phyloP scores from a whole-genome alignment of 1,140 invertebrate species.

The Cherax quadricarinatus region DNA sequence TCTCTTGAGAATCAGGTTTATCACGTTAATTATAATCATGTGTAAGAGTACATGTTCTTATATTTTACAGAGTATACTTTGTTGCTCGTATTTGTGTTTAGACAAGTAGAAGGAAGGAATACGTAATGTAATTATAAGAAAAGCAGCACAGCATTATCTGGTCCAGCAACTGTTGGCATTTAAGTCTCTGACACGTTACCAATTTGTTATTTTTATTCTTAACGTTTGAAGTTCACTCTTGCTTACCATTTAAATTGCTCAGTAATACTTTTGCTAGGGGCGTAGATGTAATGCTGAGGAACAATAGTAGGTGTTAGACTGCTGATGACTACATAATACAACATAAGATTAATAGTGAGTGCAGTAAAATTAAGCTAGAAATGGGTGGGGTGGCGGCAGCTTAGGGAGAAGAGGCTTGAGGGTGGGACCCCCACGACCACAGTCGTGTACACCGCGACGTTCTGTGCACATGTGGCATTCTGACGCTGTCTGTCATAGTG shows the following conservation, averaged over 20 bases:
- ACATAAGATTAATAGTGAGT: not conserved
- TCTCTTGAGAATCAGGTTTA: too few species aligned
- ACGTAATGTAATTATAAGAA: too few species aligned
- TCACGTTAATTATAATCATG: too few species aligned
- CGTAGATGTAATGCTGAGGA: not conserved
- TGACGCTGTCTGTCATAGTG: not conserved
- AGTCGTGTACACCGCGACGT: conserved; percentile 46
- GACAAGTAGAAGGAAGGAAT: not conserved
- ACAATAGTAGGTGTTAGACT: too few species aligned
- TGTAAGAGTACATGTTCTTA: too few species aligned
- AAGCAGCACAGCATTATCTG: too few species aligned
- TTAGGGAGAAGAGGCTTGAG: not conserved
- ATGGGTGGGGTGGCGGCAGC: not conserved
- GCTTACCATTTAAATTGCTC: not conserved
- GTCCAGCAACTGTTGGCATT: conserved; percentile 51
- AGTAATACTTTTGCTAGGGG: not conserved
- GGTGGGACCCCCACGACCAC: not conserved
- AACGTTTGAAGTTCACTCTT: not conserved
- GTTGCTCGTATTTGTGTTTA: not conserved
- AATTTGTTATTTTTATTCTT: conserved; percentile 28
- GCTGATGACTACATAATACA: too few species aligned
- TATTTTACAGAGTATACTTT: not conserved
- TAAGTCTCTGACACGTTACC: conserved; percentile 44
- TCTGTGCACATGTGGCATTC: not conserved
- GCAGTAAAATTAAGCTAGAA: not conserved